Conservation (phyloP, 1,140 invertebrate species). For the Trachelipus rathkii region DNA sequence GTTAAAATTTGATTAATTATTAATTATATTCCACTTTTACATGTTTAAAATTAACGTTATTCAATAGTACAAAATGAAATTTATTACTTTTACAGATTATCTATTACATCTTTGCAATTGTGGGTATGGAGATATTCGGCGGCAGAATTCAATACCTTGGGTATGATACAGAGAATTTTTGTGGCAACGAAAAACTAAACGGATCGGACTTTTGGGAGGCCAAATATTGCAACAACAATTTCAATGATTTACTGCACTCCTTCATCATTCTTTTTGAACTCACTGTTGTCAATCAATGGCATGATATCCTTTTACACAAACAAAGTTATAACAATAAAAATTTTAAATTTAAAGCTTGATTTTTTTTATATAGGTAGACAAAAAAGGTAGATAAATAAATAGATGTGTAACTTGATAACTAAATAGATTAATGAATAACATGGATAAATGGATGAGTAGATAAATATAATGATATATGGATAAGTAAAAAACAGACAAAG, state of each 20-base stretch:
- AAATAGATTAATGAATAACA: no score
- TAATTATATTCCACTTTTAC: no score
- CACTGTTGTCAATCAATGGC: slow-evolving; percentile 59
- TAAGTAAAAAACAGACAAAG: no score
- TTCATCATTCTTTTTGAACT: slow-evolving; percentile 56
- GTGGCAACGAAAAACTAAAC: slow-evolving; percentile 53
- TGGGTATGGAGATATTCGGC: slow-evolving; percentile 57
- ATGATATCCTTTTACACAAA: slow-evolving; percentile 53
- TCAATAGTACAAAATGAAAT: no score
- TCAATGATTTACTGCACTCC: slow-evolving; percentile 54
- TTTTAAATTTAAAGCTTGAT: not conserved
- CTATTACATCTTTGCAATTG: slow-evolving; percentile 56
- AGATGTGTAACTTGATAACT: not conserved
- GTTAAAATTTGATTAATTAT: no score
- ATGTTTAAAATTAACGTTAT: no score
- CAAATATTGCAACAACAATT: slow-evolving; percentile 58
- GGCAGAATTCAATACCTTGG: slow-evolving; percentile 50
- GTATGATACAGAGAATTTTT: slow-evolving; percentile 49
- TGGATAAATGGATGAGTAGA: no score
- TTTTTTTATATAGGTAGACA: not conserved
- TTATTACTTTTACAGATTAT: slow-evolving; percentile 50
- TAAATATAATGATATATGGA: no score
- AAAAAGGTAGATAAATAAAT: not conserved
- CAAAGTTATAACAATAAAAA: not conserved
- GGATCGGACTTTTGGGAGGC: slow-evolving; percentile 50